These are phyloP conservation scores for Tauraco hartlaubi DNA, from an alignment of 2,797 vertebrate genomes.

Conservation along the genomic window DNA sequence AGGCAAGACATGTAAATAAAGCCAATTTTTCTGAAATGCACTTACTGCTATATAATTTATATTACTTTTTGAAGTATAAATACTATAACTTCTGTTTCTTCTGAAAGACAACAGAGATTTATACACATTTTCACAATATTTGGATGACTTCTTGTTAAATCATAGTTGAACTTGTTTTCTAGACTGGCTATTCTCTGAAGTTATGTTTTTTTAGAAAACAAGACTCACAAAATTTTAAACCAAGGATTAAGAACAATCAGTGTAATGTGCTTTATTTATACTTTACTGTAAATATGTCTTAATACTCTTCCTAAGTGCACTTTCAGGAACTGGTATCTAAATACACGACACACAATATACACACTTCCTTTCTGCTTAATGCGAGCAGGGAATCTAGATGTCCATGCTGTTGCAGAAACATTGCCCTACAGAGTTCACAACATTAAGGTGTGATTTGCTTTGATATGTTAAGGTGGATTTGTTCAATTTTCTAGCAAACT, in stretches of 20 bases:
- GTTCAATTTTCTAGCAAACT: slow-evolving; percentile 3
- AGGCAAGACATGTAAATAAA: background rate
- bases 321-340: background rate
- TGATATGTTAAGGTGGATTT: slow-evolving; percentile 4
- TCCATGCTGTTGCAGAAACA: background rate
- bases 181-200: background rate
- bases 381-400: background rate
- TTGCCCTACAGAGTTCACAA: background rate
- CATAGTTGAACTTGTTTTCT: background rate
- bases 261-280: background rate
- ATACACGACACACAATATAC: background rate
- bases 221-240: background rate
- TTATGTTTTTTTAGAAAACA: background rate
- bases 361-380: background rate
- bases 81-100: background rate
- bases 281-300: background rate
- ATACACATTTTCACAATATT: background rate
- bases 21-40: background rate
- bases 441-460: background rate
- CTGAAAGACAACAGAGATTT: background rate
- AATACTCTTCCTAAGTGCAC: background rate
- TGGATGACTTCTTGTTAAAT: background rate
- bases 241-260: background rate
- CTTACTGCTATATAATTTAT: background rate
- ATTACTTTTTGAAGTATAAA: background rate